Evolutionary conservation across 2,888 invertebrate species (phyloP), one percentile per base, ranked within the genome.

Genomic region (Nysson spinosus): DNA sequence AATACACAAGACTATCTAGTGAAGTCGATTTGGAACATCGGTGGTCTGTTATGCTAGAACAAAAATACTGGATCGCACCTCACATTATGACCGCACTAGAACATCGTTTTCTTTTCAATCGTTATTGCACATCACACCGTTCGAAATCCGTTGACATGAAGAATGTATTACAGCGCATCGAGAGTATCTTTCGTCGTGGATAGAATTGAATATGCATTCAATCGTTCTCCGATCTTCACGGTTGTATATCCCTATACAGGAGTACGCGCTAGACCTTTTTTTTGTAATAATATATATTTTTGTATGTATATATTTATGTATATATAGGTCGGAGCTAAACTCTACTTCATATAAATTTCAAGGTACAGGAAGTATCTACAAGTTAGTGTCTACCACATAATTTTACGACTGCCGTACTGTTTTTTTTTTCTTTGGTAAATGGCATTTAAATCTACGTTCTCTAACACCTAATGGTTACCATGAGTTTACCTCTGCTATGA

Each of bases 311-410:
- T 54, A 34, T 39, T 43, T 65, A 42, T 51, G 58, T 58, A 16
- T 69, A 55, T 70, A 49, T 77, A 75, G 69, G 69, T 55, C 47
- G 52, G 68, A 72, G 60, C 78, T 80, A 78, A 62, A 54, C 44
- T 43, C 75, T 83, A 81, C 77, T 57, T 82, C 80, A 83, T 84
- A 84, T 74, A 83, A 83, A 84, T 83, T 81, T 83, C 76, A 84
- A 84, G 83, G 84, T 84, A 84, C 84, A 79, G 82, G 81, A 83
- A 83, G 83, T 84, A 84, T 84, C 84, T 84, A 84, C 84, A 84
- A 78, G 70, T 82, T 69, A 62, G 74, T 74, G 69, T 67, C 77
- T 79, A 81, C 72, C 75, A 75, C 77, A 66, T 75, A 72, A 72
- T 58, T 50, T 42, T 58, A 66, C 62, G 69, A 42, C 69, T 61